Conservation (phyloP, 2,888 invertebrate species). For the Lithodes maja region DNA sequence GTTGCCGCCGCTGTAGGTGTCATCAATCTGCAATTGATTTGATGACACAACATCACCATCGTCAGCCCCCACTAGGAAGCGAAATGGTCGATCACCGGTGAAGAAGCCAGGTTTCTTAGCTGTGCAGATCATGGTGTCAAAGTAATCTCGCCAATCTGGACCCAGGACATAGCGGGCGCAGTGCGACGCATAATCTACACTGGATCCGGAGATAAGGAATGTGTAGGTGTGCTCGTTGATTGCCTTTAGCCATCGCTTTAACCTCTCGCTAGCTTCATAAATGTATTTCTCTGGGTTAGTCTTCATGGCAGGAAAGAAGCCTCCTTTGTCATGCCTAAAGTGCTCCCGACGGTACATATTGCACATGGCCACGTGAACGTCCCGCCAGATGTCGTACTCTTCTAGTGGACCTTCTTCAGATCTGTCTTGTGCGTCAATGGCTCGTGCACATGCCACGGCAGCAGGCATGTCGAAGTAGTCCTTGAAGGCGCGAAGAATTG, state of each 20-base stretch:
- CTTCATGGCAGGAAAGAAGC: constrained; percentile 78
- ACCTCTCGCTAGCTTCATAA: constrained; percentile 72
- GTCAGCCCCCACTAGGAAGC: constrained; percentile 41
- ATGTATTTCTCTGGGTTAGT: constrained; percentile 79
- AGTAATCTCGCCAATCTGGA: constrained; percentile 80
- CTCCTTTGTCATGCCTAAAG: constrained; percentile 76
- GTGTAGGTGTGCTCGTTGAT: constrained; percentile 77
- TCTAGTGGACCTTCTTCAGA: constrained; percentile 73
- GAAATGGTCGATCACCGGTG: constrained; percentile 64
- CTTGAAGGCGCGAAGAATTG: constrained; percentile 79
- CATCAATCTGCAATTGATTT: constrained; percentile 75
- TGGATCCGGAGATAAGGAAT: constrained; percentile 84
- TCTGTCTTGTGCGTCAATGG: constrained; percentile 76
- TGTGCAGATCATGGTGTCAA: constrained; percentile 81
- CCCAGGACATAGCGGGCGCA: constrained; percentile 81
- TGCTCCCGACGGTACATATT: constrained; percentile 78
- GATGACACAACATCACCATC: constrained; percentile 62
- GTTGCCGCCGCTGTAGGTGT: constrained; percentile 75
- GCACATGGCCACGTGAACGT: constrained; percentile 80
- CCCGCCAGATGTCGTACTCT: constrained; percentile 80
- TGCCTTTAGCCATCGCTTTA: constrained; percentile 75
- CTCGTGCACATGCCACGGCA: constrained; percentile 80
- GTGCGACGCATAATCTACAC: constrained; percentile 82
- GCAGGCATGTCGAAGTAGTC: constrained; percentile 85
- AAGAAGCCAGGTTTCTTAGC: constrained; percentile 87